Percentiles rank a stretch among this genome's conserved stretches.
These are phyloP conservation scores for Microplitis manilae DNA, from an alignment of 2,888 invertebrate genomes.

Conservation along the genomic window DNA sequence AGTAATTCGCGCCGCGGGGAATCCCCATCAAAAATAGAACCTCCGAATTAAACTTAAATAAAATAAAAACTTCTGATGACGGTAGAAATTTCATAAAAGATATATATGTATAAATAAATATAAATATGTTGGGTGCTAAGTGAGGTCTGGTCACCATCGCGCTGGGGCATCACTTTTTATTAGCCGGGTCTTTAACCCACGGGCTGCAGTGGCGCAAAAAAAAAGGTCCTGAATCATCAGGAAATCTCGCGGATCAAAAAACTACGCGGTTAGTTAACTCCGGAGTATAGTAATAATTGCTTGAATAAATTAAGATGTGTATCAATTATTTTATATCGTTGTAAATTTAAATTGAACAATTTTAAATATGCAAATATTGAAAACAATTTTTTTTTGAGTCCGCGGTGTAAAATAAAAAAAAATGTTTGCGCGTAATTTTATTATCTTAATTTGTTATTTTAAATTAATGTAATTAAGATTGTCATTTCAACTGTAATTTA, in stretches of 20 bases:
- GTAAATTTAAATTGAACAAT: neutral
- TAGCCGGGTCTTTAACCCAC: neutral
- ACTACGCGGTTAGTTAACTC: neutral
- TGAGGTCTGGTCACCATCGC: neutral
- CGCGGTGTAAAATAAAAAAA: neutral
- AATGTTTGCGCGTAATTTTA: neutral
- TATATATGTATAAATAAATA: neutral
- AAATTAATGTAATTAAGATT: neutral
- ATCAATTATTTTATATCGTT: neutral
- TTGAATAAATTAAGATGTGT: neutral
- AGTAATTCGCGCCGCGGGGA: constrained; percentile 37
- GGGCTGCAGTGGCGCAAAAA: neutral
- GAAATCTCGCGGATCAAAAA: neutral
- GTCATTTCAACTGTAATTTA: neutral
- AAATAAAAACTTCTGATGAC: constrained; percentile 15
- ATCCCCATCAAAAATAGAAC: constrained; percentile 48
- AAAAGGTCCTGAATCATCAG: neutral
- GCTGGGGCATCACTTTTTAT: neutral
- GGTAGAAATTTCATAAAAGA: neutral
- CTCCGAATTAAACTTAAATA: constrained; percentile 23
- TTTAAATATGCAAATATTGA: neutral
- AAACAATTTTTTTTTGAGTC: neutral
- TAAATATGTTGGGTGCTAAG: neutral
- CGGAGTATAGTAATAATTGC: neutral
- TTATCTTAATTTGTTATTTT: neutral